Conservation (phyloP, 2,888 invertebrate genomes). For the Acanthosepion pharaonis region DNA sequence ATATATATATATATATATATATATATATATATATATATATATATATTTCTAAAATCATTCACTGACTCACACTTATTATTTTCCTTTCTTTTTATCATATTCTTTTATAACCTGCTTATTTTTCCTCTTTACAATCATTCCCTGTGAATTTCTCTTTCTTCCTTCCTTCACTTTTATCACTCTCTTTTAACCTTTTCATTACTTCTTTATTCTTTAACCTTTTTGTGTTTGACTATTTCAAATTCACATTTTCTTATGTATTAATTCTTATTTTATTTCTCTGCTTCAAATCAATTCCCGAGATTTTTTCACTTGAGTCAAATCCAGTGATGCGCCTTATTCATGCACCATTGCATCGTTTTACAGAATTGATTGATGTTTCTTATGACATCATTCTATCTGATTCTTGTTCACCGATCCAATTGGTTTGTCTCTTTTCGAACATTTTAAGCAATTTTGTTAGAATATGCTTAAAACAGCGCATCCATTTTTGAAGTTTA, state of each 20-base stretch:
- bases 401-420: background rate
- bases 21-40: too few relatives aligned
- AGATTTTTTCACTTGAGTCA: background rate
- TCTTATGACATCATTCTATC: background rate
- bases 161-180: background rate
- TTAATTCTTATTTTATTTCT: background rate
- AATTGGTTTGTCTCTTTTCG: background rate
- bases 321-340: background rate
- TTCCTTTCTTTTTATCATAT: background rate
- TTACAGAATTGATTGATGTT: background rate
- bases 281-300: background rate
- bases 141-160: background rate
- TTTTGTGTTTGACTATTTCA: background rate
- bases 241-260: background rate
- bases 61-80: background rate
- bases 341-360: background rate
- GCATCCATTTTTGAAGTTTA: background rate
- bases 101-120: background rate
- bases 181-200: background rate
- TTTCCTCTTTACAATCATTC: background rate
- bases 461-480: background rate
- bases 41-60: too few relatives aligned
- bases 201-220: background rate
- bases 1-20: too few relatives aligned
- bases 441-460: background rate